A percentile compares a stretch with the other conserved stretches of the same genome.
Evolutionary conservation across 2,888 invertebrate genomes (phyloP).

Genomic region (Nephrotoma appendiculata): DNA sequence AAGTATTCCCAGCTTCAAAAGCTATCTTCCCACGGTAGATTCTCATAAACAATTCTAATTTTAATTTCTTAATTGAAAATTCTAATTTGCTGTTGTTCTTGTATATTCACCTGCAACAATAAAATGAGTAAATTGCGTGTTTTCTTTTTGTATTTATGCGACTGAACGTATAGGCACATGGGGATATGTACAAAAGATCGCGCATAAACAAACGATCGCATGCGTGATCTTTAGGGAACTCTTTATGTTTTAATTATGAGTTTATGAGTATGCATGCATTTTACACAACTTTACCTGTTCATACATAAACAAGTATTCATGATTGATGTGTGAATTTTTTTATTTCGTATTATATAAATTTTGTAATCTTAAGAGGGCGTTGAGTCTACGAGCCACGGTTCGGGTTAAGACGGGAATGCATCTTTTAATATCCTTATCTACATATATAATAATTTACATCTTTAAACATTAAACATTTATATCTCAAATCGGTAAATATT

Average conservation of each 20-base stretch:
- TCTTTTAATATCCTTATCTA: background rate
- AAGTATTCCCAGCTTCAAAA: background rate
- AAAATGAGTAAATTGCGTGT: background rate
- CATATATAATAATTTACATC: background rate
- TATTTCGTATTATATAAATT: background rate
- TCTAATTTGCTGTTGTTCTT: background rate
- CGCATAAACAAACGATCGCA: background rate
- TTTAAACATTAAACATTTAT: background rate
- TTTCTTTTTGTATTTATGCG: background rate
- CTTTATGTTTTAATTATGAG: background rate
- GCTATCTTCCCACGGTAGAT: background rate
- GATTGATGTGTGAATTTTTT: background rate
- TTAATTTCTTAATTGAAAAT: background rate
- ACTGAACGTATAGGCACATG: background rate
- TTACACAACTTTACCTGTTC: too few relatives aligned
- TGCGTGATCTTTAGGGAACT: background rate
- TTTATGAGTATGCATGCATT: background rate
- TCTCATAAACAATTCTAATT: background rate
- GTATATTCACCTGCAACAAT: background rate
- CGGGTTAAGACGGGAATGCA: background rate
- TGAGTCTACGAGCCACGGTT: background rate
- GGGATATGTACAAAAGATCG: background rate
- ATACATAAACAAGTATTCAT: background rate
- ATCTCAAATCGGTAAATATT: background rate
- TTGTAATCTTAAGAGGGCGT: background rate